Percentiles rank a stretch among this genome's conserved stretches.
These are phyloP conservation scores for Macaria liturata DNA, from an alignment of 2,888 invertebrate genomes.

Conservation along the genomic window DNA sequence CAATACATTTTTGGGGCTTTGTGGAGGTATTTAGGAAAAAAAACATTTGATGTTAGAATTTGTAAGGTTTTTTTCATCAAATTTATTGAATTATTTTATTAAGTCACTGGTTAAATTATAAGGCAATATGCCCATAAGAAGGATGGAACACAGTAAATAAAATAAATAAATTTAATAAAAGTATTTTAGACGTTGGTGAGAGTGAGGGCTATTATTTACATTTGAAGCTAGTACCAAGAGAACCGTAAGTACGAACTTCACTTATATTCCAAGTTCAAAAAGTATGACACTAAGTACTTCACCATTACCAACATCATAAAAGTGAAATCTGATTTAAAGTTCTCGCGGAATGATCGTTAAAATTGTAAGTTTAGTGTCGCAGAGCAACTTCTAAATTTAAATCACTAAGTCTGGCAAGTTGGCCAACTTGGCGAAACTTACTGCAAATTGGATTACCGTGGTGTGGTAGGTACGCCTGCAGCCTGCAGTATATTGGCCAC, in stretches of 20 bases:
- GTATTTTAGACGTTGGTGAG: too few species aligned
- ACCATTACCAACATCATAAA: constrained; percentile 52
- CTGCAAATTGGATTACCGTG: constrained; percentile 76
- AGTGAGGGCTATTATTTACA: too few species aligned
- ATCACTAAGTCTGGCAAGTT: constrained; percentile 74
- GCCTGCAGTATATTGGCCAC: constrained; percentile 51
- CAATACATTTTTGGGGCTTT: constrained; percentile 14
- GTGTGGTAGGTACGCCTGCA: constrained; percentile 41
- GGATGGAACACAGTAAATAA: too few species aligned
- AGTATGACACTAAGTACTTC: constrained; percentile 29
- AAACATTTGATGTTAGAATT: too few species aligned
- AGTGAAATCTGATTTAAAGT: constrained; percentile 64
- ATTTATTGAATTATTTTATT: too few species aligned
- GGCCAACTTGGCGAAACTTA: constrained; percentile 60
- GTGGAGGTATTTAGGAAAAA: constrained; percentile 1
- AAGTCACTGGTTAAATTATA: too few species aligned
- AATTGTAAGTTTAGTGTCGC: constrained; percentile 64
- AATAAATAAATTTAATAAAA: too few species aligned
- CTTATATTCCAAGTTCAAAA: constrained; percentile 22
- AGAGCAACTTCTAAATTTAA: constrained; percentile 77
- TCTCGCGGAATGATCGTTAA: constrained; percentile 62
- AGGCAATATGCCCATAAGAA: too few species aligned
- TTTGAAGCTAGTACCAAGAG: too few species aligned
- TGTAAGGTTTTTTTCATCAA: too few species aligned
- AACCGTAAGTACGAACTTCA: too few species aligned